phyloP scores from a whole-genome alignment of 1,140 invertebrate genomes.

The Elysia chlorotica region DNA sequence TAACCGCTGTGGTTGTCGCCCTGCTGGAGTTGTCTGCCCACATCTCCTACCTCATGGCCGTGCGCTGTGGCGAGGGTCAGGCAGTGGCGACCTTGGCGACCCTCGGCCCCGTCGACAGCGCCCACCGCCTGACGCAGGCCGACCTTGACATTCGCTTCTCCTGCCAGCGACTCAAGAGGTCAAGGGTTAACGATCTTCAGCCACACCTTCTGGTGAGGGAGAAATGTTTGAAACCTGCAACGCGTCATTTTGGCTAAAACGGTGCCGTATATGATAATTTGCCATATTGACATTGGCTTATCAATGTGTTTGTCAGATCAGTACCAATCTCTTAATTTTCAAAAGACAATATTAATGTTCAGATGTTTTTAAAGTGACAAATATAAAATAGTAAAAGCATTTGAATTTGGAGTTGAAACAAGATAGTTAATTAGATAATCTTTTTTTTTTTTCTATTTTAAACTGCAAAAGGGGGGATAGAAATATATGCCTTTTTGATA shows the following conservation, averaged over 20 bases:
- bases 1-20: conserved; percentile 31
- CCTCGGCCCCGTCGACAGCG: conserved; percentile 42
- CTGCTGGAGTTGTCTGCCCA: conserved; percentile 44
- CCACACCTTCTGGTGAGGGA: conserved; percentile 36
- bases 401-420: too few species aligned
- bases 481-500: too few species aligned
- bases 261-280: background rate
- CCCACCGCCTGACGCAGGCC: conserved; percentile 39
- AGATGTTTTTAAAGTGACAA: too few species aligned
- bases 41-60: conserved; percentile 41
- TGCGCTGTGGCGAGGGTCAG: conserved; percentile 29
- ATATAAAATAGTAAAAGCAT: too few species aligned
- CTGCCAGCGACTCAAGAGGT: conserved; percentile 40
- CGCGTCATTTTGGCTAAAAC: background rate
- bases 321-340: too few species aligned
- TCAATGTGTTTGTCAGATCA: background rate
- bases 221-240: background rate
- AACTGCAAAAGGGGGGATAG: too few species aligned
- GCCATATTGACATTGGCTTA: background rate
- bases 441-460: too few species aligned
- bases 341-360: too few species aligned
- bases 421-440: too few species aligned
- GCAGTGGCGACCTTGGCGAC: conserved; percentile 27
- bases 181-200: conserved; percentile 39
- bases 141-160: conserved; percentile 44